Base-by-base conservation (phyloP, 2,113 vertebrate species). In the Amphiprion percula region DNA sequence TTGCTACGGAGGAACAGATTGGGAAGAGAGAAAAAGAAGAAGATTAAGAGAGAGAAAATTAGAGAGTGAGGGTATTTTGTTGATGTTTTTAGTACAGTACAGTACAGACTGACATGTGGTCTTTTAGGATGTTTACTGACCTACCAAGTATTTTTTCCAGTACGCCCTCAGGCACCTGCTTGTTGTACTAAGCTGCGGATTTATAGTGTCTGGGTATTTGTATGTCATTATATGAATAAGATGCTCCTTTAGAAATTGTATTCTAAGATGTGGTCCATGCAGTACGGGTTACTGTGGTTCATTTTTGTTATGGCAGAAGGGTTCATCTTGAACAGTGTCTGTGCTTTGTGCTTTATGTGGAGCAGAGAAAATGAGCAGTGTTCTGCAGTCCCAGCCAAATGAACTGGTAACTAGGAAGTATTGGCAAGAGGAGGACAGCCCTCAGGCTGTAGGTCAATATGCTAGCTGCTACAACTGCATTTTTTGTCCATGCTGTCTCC, bases 371-470 rank as follows among this genome's bases (percentile, higher is more conserved):
- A 85, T 74, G 58, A 77, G 67, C 59, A 28, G 44, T 7, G 44
- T 54, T 77, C 55, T 69, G 67, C 60, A 66, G 41, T 62, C 17
- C 2, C 14, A 10, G 64, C 61, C 77, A 90, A 74, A 80, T 79
- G 7, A 91, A 62, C 77, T 85, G 58, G 75, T 83, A 65, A 83
- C 66, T 33, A 64, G 66, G 74, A 87, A 58, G 74, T 77, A 68
- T 63, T 90, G 86, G 73, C 54, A 73, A 39, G 61, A 70, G 70
- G 33, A 63, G 61, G 74, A 30, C 53, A 58, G 1, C 49, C 84
- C 81, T 2, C 21, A 63, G 82, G 87, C 84, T 88, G 54, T 23
- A 71, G 88, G 85, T 86, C 86, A 81, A 24, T 84, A 26, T 71
- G 78, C 75, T 79, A 39, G 50, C 77, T 63, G 69, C 69, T 69